Evolutionary conservation across 2,888 invertebrate species (phyloP), one percentile per base, ranked within the genome.

Genomic region (Andrena hattorfiana): DNA sequence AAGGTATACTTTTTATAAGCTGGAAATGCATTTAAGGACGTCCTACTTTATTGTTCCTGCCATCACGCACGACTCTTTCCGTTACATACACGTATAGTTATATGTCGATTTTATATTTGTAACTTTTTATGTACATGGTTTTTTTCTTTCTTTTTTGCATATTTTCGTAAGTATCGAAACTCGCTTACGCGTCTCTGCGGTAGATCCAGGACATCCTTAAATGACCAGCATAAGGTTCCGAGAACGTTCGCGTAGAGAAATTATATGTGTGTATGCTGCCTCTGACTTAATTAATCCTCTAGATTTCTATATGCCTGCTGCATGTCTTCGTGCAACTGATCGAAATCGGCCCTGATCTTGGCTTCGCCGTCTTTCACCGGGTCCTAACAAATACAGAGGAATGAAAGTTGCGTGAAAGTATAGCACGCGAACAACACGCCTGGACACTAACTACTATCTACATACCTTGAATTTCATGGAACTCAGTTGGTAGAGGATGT

Each of bases 391-490:
- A 54, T 20, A 48, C 56, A 30, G 48, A 23, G 10, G 20, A 51
- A n/a, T 51, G n/a, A 20, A 20, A 42, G 0, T 13, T 42, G 13
- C 1, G 4, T 42, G 42, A 13, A 42, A 4, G 13, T 13, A 13
- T 42, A 4, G 13, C 13, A 42, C 42, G 35, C 35, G 35, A 59
- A 59, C 16, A 13, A 23, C 26, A 59, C 13, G 4, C 13, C 1
- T 13, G n/a, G 16, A 0, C 16, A 62, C 60, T 59, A 7, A 26
- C 13, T 63, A 88, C 92, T 59, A 7, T 30, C 13, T 63, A 88
- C 92, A 88, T 91, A 97, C 98, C 97, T 99, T 99, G 96, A 99
- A 99, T 95, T 99, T 99, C 99, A 99, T 99, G 94, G 98, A 98
- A 93, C 98, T 98, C 89, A 99, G 96, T 94, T 99, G 98, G 95